These are phyloP conservation scores for Pterois miles DNA, from an alignment of 2,797 vertebrate species.

Conservation along the genomic window DNA sequence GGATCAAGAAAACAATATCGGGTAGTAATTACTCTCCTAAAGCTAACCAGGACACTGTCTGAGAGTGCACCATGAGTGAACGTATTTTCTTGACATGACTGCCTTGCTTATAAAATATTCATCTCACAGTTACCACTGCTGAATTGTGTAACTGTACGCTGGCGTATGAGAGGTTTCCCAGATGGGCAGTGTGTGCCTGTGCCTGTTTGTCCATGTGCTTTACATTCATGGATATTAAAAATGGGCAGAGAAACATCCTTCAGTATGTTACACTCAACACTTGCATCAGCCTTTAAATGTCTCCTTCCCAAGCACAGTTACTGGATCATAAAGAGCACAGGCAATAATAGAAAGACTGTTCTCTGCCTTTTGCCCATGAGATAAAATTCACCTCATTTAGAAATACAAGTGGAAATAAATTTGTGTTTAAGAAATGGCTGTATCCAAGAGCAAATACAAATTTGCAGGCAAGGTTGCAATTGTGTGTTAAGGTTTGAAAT, in stretches of 20 bases:
- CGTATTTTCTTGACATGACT: slow-evolving; percentile 26
- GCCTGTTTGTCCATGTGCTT: background rate
- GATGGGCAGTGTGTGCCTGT: slow-evolving; percentile 1
- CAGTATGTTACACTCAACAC: background rate
- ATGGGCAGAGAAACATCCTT: slow-evolving; percentile 7
- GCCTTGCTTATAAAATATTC: slow-evolving; percentile 37
- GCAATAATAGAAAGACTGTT: background rate
- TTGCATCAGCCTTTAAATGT: slow-evolving; percentile 28
- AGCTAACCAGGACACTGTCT: slow-evolving; percentile 23
- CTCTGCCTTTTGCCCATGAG: background rate
- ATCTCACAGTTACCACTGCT: slow-evolving; percentile 29
- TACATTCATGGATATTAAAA: slow-evolving; percentile 9
- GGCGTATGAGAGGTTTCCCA: slow-evolving; percentile 9
- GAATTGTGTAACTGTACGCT: slow-evolving; percentile 3
- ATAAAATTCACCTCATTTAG: background rate
- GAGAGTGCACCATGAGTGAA: slow-evolving; percentile 54
- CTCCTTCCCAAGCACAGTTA: slow-evolving; percentile 13
- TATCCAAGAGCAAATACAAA: background rate
- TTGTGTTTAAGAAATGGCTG: background rate
- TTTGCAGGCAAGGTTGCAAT: background rate
- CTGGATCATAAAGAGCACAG: slow-evolving; percentile 18
- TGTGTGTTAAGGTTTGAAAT: background rate
- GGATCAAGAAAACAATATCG: slow-evolving; percentile 42
- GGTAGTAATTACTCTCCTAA: slow-evolving; percentile 46
- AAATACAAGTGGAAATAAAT: slow-evolving; percentile 4